A percentile compares a stretch with the other conserved stretches of the same genome.
phyloP scores from a whole-genome alignment of 1,140 invertebrate species.

The Micrasema longulum region DNA sequence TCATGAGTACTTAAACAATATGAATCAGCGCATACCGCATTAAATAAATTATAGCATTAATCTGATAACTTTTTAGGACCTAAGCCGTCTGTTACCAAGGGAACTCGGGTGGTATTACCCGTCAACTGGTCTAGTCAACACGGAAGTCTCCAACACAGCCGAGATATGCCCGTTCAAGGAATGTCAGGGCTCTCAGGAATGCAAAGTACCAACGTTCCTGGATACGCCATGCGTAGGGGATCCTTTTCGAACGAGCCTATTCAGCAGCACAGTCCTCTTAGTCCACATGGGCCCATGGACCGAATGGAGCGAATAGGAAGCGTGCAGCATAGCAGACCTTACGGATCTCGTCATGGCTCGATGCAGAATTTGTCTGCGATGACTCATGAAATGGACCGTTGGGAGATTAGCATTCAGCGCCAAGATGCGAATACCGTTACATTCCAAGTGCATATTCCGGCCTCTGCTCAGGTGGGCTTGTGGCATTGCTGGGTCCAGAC shows the following conservation, averaged over 20 bases:
- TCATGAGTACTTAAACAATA: no score
- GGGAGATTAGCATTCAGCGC: constrained; percentile 72
- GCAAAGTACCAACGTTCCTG: constrained; percentile 58
- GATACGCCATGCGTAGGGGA: constrained; percentile 63
- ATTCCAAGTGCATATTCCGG: constrained; percentile 73
- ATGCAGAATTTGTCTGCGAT: constrained; percentile 65
- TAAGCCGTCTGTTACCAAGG: constrained; percentile 74
- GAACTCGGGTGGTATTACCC: constrained; percentile 72
- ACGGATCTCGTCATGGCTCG: constrained; percentile 62
- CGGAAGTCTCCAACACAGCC: constrained; percentile 62
- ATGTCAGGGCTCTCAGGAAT: constrained; percentile 62
- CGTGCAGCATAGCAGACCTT: constrained; percentile 60
- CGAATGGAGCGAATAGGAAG: constrained; percentile 61
- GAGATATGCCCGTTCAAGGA: constrained; percentile 60
- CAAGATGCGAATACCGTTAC: constrained; percentile 72
- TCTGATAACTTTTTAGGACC: constrained; percentile 71
- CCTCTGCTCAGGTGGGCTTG: constrained; percentile 74
- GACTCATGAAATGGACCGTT: constrained; percentile 69
- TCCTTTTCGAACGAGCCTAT: constrained; percentile 65
- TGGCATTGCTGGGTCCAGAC: constrained; percentile 77
- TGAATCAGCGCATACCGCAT: no score
- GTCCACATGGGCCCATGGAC: constrained; percentile 63
- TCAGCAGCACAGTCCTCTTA: constrained; percentile 64
- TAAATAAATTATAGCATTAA: no score
- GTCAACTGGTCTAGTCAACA: constrained; percentile 66